phyloP scores from a whole-genome alignment of 2,113 vertebrate species.

The Osmerus mordax region DNA sequence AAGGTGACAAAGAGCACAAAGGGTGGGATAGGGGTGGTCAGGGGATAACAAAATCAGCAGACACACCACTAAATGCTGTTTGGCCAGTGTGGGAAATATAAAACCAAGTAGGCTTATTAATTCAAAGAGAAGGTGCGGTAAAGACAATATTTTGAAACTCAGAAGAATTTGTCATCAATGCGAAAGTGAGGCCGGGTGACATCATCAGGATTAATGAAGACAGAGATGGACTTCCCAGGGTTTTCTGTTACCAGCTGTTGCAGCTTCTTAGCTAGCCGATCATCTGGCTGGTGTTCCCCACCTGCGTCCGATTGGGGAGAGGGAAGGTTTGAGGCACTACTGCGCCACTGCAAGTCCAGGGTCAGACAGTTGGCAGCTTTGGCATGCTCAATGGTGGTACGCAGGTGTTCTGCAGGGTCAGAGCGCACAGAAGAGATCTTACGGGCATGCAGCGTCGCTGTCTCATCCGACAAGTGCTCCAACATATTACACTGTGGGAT shows the following conservation, averaged over 20 bases:
- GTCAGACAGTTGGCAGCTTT: slow-evolving; percentile 89
- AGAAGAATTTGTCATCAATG: slow-evolving; percentile 99
- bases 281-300: slow-evolving; percentile 80
- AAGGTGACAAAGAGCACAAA: slow-evolving; percentile 54
- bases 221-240: slow-evolving; percentile 95
- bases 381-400: slow-evolving; percentile 90
- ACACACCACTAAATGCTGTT: slow-evolving; percentile 50
- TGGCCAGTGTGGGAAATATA: slow-evolving; percentile 44
- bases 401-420: slow-evolving; percentile 89
- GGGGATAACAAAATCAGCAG: slow-evolving; percentile 52
- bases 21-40: slow-evolving; percentile 9
- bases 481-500: slow-evolving; percentile 99
- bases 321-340: slow-evolving; percentile 81
- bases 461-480: slow-evolving; percentile 89
- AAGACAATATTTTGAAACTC: slow-evolving; percentile 48
- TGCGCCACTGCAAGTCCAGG: slow-evolving; percentile 83
- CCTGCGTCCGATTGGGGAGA: slow-evolving; percentile 85
- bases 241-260: slow-evolving; percentile 98
- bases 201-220: slow-evolving; percentile 98
- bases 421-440: slow-evolving; percentile 91
- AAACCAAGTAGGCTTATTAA: slow-evolving; percentile 14
- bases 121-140: slow-evolving; percentile 31
- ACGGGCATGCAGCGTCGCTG: slow-evolving; percentile 84
- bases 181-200: slow-evolving; percentile 96
- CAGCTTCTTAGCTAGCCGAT: slow-evolving; percentile 94